phyloP scores from a whole-genome alignment of 2,113 vertebrate species.

The Dromaius novaehollandiae region DNA sequence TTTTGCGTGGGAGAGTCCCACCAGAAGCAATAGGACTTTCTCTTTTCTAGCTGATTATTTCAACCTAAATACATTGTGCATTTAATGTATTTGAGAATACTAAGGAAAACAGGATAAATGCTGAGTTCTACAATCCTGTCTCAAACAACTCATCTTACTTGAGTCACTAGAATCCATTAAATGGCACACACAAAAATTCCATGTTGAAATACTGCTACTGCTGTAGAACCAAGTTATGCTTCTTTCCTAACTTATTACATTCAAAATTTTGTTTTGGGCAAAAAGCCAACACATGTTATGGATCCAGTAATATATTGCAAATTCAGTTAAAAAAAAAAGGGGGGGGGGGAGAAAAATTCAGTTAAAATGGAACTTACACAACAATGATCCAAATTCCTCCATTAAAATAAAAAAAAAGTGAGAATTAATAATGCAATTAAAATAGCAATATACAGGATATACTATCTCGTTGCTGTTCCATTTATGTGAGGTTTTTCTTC shows the following conservation, averaged over 20 bases:
- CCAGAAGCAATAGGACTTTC: neutral
- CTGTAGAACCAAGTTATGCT: neutral
- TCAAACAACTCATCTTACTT: neutral
- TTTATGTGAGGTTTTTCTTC: neutral
- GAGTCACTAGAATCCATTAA: neutral
- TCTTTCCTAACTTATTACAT: neutral
- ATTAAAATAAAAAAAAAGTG: neutral
- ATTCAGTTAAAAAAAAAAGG: neutral
- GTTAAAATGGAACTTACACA: neutral
- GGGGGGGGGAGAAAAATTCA: neutral
- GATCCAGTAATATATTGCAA: neutral
- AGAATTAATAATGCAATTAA: neutral
- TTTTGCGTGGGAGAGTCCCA: neutral
- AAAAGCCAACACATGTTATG: neutral
- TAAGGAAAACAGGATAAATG: neutral
- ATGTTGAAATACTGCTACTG: neutral
- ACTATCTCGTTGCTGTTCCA: rapidly evolving
- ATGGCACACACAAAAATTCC: neutral
- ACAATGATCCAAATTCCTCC: neutral
- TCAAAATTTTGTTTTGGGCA: neutral
- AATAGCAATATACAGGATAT: rapidly evolving
- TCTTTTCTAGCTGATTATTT: neutral
- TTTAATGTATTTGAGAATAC: neutral
- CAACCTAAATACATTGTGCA: neutral
- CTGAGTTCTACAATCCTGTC: neutral